A percentile compares a stretch with the other conserved stretches of the same genome.
Evolutionary conservation across 1,140 invertebrate species (phyloP).

Genomic region (Bemisia tabaci): DNA sequence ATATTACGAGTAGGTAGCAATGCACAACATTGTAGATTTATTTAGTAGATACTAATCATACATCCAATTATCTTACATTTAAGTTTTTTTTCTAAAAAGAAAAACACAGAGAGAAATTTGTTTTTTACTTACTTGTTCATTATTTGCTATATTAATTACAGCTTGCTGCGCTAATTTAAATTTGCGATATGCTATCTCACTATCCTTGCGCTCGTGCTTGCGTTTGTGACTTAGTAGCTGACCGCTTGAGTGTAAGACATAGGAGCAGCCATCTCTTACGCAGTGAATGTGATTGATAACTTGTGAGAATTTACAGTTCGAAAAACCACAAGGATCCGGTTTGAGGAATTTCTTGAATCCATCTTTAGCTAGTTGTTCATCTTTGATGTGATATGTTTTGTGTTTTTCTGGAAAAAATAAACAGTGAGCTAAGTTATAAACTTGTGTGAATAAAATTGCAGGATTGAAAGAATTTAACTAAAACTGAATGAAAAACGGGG

Average conservation of each 20-base stretch:
- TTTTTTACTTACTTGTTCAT: conserved; percentile 4
- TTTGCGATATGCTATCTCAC: conserved; percentile 66
- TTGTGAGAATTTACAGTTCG: conserved; percentile 80
- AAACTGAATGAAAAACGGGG: too few species aligned
- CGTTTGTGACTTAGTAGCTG: conserved; percentile 96
- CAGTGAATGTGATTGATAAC: conserved; percentile 98
- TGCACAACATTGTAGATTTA: too few species aligned
- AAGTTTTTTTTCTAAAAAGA: too few species aligned
- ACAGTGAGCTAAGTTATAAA: conserved; percentile 5
- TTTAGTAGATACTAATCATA: too few species aligned
- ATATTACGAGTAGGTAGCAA: too few species aligned
- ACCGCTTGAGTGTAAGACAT: conserved; percentile 88
- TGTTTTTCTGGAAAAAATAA: conserved; percentile 73
- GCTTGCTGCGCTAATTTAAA: conserved; percentile 48
- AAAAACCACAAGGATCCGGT: conserved; percentile 82
- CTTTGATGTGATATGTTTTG: conserved; percentile 96
- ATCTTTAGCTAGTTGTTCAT: conserved; percentile 86
- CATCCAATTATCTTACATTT: too few species aligned
- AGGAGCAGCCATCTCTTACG: conserved; percentile 86
- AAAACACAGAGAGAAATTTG: too few species aligned
- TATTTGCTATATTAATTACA: conserved; percentile 25
- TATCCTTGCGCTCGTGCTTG: conserved; percentile 88
- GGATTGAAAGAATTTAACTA: too few species aligned
- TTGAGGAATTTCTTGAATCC: conserved; percentile 99
- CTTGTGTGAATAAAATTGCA: too few species aligned